These are phyloP conservation scores for Rambutsinella grinnellia DNA, from an alignment of 2,888 invertebrate genomes.

Conservation along the genomic window DNA sequence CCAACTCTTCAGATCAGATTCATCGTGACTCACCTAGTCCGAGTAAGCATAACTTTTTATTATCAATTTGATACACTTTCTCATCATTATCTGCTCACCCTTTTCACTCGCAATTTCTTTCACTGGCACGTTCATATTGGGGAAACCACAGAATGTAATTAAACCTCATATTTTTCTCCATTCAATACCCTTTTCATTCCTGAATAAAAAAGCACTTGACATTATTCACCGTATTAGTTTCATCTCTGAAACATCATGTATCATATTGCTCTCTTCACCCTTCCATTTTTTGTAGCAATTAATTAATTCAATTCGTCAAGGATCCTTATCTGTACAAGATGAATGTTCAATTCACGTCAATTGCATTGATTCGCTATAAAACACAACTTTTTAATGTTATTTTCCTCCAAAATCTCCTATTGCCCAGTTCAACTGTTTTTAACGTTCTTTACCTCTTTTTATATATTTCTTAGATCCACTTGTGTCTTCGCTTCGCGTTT, in stretches of 20 bases:
- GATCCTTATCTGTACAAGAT: constrained; percentile 35
- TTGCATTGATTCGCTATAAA: constrained; percentile 48
- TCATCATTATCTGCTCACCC: too few relatives aligned
- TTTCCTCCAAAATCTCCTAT: constrained; percentile 10
- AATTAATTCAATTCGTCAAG: constrained; percentile 60
- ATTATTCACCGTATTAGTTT: constrained; percentile 3
- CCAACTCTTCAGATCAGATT: constrained; percentile 43
- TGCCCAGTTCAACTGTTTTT: too few relatives aligned
- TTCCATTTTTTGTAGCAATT: too few relatives aligned
- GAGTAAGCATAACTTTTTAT: constrained; percentile 59
- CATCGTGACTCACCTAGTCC: constrained; percentile 66
- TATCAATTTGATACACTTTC: constrained; percentile 46
- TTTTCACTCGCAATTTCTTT: constrained; percentile 4
- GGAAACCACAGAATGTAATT: too few relatives aligned
- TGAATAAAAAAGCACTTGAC: background rate
- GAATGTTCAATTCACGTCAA: constrained; percentile 49
- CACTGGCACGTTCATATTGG: background rate
- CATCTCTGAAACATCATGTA: background rate
- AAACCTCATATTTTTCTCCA: background rate
- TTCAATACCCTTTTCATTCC: constrained; percentile 1
- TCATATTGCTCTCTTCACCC: too few relatives aligned
- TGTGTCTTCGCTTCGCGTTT: constrained; percentile 4
- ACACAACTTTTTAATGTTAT: constrained; percentile 23
- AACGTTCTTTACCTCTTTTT: too few relatives aligned
- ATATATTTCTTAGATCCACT: too few relatives aligned